Evolutionary conservation across 2,113 vertebrate genomes (phyloP).

Genomic region (Pao palembangensis): DNA sequence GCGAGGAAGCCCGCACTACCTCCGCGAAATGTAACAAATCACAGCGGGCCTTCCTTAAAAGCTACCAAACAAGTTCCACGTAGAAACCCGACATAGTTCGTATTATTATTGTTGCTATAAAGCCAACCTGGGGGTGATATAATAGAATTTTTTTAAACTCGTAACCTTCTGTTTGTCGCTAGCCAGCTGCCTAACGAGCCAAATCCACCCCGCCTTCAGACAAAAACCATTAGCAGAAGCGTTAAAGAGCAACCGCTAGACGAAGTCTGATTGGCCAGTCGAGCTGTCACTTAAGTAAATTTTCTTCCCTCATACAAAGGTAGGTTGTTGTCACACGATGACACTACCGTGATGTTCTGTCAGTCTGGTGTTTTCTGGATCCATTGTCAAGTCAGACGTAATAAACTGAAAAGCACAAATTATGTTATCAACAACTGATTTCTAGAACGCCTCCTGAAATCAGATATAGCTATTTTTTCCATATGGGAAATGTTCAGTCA

Average conservation of each 20-base stretch:
- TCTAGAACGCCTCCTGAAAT: too few relatives aligned
- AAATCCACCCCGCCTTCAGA: conserved; percentile 61
- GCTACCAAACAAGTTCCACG: conserved; percentile 18
- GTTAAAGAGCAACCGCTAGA: conserved; percentile 59
- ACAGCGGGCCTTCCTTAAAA: conserved; percentile 24
- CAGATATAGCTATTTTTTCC: too few relatives aligned
- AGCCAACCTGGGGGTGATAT: conserved; percentile 48
- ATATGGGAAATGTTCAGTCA: too few relatives aligned
- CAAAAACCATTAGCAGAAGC: conserved; percentile 68
- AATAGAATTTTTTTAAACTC: conserved; percentile 72
- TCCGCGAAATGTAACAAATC: conserved; percentile 36
- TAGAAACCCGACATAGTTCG: conserved; percentile 29
- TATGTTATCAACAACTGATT: background rate
- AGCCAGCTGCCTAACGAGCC: conserved; percentile 71
- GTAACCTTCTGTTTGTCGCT: conserved; percentile 80
- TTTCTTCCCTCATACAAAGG: conserved; percentile 52
- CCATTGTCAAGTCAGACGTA: conserved; percentile 40
- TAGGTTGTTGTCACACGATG: conserved; percentile 70
- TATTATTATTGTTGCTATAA: conserved; percentile 18
- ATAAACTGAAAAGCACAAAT: background rate
- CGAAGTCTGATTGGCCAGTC: conserved; percentile 58
- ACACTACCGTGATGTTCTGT: conserved; percentile 7
- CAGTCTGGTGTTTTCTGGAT: conserved; percentile 40
- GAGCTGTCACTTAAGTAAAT: conserved; percentile 50
- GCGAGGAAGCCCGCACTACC: conserved; percentile 51